A percentile compares a stretch with the other conserved stretches of the same genome.
phyloP scores from a whole-genome alignment of 1,140 invertebrate species.

The Saccostrea glomerata region DNA sequence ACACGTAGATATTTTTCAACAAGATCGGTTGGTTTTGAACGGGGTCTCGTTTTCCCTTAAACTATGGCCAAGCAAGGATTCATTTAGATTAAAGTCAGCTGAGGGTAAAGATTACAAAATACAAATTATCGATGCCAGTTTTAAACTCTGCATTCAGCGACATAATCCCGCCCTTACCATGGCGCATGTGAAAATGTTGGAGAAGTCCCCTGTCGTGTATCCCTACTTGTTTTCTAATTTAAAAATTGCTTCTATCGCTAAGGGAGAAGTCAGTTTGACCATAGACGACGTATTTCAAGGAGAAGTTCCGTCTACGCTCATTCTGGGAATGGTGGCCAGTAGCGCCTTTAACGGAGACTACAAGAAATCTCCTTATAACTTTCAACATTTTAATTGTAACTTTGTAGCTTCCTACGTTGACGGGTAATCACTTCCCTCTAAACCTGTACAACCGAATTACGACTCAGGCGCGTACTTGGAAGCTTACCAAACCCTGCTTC shows the following conservation, averaged over 20 bases:
- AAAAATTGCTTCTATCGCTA: slow-evolving; percentile 47
- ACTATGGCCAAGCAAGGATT: slow-evolving; percentile 43
- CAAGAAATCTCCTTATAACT: slow-evolving; percentile 51
- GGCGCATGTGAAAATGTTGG: slow-evolving; percentile 42
- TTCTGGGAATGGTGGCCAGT: slow-evolving; percentile 40
- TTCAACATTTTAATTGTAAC: slow-evolving; percentile 46
- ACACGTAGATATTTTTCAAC: slow-evolving; percentile 34
- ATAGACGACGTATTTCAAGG: slow-evolving; percentile 42
- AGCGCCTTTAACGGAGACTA: slow-evolving; percentile 49
- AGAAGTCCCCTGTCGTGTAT: slow-evolving; percentile 40
- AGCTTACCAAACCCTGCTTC: slow-evolving; percentile 18
- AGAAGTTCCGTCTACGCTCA: slow-evolving; percentile 40
- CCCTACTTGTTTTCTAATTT: slow-evolving; percentile 39
- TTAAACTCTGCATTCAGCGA: slow-evolving; percentile 48
- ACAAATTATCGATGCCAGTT: slow-evolving; percentile 44
- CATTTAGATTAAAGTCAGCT: slow-evolving; percentile 38
- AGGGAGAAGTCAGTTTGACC: slow-evolving; percentile 42
- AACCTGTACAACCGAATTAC: slow-evolving; percentile 48
- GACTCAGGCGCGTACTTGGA: slow-evolving; percentile 9
- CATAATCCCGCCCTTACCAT: slow-evolving; percentile 41
- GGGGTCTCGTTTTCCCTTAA: slow-evolving; percentile 27
- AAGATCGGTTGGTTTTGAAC: slow-evolving; percentile 33
- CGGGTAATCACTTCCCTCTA: slow-evolving; percentile 49
- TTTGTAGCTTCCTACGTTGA: slow-evolving; percentile 50
- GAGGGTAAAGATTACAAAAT: slow-evolving; percentile 7